phyloP scores from a whole-genome alignment of 2,888 invertebrate species.

The Operophtera brumata region DNA sequence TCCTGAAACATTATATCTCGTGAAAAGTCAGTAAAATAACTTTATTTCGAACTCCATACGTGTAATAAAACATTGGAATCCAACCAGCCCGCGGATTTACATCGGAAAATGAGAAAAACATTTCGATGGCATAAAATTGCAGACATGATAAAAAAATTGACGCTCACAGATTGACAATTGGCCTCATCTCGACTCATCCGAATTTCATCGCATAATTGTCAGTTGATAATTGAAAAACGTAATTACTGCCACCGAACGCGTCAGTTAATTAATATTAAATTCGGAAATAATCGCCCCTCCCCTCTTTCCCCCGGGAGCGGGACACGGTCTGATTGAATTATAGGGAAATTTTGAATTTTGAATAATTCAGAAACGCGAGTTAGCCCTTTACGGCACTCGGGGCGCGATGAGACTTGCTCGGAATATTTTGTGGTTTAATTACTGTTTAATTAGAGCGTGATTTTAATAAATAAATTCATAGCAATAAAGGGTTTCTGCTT shows the following conservation, averaged over 20 bases:
- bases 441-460: constrained; percentile 27
- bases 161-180: constrained; percentile 62
- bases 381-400: constrained; percentile 67
- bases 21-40: constrained; percentile 14
- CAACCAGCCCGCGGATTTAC: constrained; percentile 21
- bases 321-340: constrained; percentile 73
- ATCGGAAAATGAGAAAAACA: constrained; percentile 22
- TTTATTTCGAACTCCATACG: constrained; percentile 16
- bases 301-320: constrained; percentile 59
- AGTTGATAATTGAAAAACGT: constrained; percentile 79
- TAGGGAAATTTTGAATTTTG: constrained; percentile 79
- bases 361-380: constrained; percentile 71
- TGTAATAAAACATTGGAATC: constrained; percentile 20
- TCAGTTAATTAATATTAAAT: constrained; percentile 81
- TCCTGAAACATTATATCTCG: constrained; percentile 5
- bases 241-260: constrained; percentile 70
- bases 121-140: constrained; percentile 27
- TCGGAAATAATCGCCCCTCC: constrained; percentile 74
- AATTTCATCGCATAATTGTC: constrained; percentile 76
- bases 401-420: constrained; percentile 34
- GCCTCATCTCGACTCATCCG: constrained; percentile 64
- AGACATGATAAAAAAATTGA: constrained; percentile 31
- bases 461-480: constrained; percentile 20
- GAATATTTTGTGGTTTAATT: constrained; percentile 45
- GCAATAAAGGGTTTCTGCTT: constrained; percentile 2